A percentile compares a stretch with the other conserved stretches of the same genome.
These are phyloP conservation scores for Neodiprion lecontei DNA, from an alignment of 1,140 invertebrate species.

Conservation along the genomic window DNA sequence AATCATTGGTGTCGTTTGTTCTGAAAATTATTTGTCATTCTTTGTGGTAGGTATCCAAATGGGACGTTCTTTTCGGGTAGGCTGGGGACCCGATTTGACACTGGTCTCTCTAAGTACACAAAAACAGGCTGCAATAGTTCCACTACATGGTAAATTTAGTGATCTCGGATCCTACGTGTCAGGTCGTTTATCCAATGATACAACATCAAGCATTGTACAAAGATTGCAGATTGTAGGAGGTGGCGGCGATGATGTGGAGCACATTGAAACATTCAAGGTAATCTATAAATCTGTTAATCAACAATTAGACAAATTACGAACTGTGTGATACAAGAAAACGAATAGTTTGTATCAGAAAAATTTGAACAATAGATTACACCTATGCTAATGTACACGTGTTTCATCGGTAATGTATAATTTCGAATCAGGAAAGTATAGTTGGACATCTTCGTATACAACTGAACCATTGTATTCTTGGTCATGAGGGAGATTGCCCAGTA, in stretches of 20 bases:
- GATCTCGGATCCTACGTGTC: constrained; percentile 46
- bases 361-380: no score
- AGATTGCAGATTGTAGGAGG: constrained; percentile 54
- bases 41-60: constrained; percentile 55
- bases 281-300: constrained; percentile 10
- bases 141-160: constrained; percentile 43
- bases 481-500: constrained; percentile 59
- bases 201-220: constrained; percentile 54
- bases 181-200: constrained; percentile 42
- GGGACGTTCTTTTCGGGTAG: constrained; percentile 74
- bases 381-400: not conserved
- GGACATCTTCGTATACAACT: constrained; percentile 63
- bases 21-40: no score
- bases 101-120: constrained; percentile 63
- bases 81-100: constrained; percentile 75
- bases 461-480: constrained; percentile 55
- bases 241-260: constrained; percentile 35
- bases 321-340: no score
- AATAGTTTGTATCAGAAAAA: no score
- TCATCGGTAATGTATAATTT: constrained; percentile 25
- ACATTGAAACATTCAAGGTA: constrained; percentile 45
- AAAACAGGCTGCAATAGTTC: constrained; percentile 45
- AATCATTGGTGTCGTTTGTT: no score
- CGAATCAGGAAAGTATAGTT: constrained; percentile 51
- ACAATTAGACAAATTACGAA: no score